These are phyloP conservation scores for Lethenteron reissneri DNA, from an alignment of 2,113 vertebrate species.

Conservation along the genomic window DNA sequence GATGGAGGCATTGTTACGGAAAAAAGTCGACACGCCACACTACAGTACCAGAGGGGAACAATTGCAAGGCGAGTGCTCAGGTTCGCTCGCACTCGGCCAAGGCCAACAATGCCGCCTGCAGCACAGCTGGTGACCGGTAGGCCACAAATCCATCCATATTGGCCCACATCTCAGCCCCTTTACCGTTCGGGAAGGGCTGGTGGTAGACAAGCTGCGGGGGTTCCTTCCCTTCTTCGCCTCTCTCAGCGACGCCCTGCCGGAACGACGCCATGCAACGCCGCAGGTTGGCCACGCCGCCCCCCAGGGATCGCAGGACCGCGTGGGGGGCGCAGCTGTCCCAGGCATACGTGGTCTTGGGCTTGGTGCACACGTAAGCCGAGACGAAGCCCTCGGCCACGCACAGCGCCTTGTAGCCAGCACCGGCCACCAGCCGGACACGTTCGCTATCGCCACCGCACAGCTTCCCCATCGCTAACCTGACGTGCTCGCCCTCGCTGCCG, in stretches of 20 bases:
- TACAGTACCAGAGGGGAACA: too few species aligned
- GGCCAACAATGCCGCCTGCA: too few species aligned
- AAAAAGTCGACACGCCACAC: too few species aligned
- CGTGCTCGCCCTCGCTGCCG: slow-evolving; percentile 24
- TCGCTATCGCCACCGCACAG: slow-evolving; percentile 17
- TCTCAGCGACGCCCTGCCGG: not conserved
- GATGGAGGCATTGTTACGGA: too few species aligned
- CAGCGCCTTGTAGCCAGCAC: slow-evolving; percentile 39
- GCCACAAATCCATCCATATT: slow-evolving; percentile 32
- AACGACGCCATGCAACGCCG: slow-evolving; percentile 14
- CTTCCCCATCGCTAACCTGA: slow-evolving; percentile 20
- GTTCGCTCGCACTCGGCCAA: too few species aligned
- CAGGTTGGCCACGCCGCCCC: slow-evolving; percentile 27
- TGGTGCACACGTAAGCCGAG: slow-evolving; percentile 30
- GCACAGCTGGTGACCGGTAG: slow-evolving; percentile 17
- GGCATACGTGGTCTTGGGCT: slow-evolving; percentile 32
- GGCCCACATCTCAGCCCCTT: slow-evolving; percentile 29
- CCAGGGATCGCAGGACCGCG: slow-evolving; percentile 31
- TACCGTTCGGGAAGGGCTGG: slow-evolving; percentile 13
- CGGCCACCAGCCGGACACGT: slow-evolving; percentile 22
- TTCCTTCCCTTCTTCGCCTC: slow-evolving; percentile 8
- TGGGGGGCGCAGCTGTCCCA: slow-evolving; percentile 42
- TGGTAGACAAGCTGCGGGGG: slow-evolving; percentile 29
- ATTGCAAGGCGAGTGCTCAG: too few species aligned
- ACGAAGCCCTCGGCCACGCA: slow-evolving; percentile 33